Evolutionary conservation across 2,113 vertebrate genomes (phyloP), one percentile per base, ranked within the genome.

Genomic region (Nansenia antarctica): DNA sequence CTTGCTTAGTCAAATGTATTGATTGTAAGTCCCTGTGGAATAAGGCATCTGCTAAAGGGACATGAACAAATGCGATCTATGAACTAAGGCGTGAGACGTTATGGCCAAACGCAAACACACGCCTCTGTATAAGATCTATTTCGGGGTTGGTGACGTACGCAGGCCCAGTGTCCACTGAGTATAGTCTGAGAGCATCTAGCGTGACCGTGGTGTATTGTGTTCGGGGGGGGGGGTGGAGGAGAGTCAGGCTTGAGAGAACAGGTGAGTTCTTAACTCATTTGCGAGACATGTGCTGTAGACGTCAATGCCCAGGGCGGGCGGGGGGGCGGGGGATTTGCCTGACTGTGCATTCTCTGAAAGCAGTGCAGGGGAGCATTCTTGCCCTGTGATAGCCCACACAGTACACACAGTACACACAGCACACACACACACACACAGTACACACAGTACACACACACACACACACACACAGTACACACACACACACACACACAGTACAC

Each of bases 371-470:
- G 45, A 18, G 27, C 18, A n/a, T 62, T 72, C 2, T 35, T 53
- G 49, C 58, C 39, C 34, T 24, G 61, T 73, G 72, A 87, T 83
- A 31, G 82, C 83, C 74, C 74, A 77, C 80, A n/a, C n/a, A n/a
- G n/a, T n/a, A n/a, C n/a, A n/a, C n/a, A n/a, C n/a, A n/a, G n/a
- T n/a, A n/a, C n/a, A n/a, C n/a, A n/a, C n/a, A n/a, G n/a, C n/a
- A n/a, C n/a, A n/a, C n/a, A n/a, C n/a, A n/a, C n/a, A n/a, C n/a
- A n/a, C n/a, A n/a, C n/a, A n/a, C n/a, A n/a, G n/a, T n/a, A n/a
- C n/a, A n/a, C n/a, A n/a, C n/a, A n/a, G n/a, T n/a, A n/a, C n/a
- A n/a, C n/a, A n/a, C n/a, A n/a, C n/a, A n/a, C n/a, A n/a, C n/a
- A n/a, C n/a, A n/a, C n/a, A n/a, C n/a, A n/a, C n/a, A n/a, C n/a